phyloP scores from a whole-genome alignment of 2,113 vertebrate genomes.

The Calidris pugnax region DNA sequence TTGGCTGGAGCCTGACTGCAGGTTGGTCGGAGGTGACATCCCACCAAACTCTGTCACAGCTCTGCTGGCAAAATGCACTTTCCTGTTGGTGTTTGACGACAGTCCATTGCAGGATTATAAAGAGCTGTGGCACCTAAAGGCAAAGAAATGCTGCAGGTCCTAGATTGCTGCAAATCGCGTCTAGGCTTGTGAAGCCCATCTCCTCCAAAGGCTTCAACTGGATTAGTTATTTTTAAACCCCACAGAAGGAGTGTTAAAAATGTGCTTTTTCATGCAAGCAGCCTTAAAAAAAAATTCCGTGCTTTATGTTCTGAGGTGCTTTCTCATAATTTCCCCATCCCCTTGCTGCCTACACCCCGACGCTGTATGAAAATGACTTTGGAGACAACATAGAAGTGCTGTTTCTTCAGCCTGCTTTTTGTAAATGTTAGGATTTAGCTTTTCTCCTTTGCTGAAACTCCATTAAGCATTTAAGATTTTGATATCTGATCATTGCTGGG shows the following conservation, averaged over 20 bases:
- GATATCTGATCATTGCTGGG: not conserved
- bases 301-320: conserved; percentile 50
- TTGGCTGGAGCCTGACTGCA: not conserved
- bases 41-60: not conserved
- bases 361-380: conserved; percentile 47
- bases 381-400: conserved; percentile 57
- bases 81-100: not conserved
- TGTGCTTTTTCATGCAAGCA: conserved; percentile 62
- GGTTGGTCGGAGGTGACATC: not conserved
- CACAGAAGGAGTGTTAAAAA: conserved; percentile 71
- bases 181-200: conserved; percentile 12
- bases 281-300: not conserved
- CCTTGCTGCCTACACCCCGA: conserved; percentile 39
- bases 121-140: conserved; percentile 32
- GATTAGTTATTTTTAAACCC: conserved; percentile 63
- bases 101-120: conserved; percentile 21
- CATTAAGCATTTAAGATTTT: not conserved
- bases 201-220: conserved; percentile 32
- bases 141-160: conserved; percentile 16
- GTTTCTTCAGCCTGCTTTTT: conserved; percentile 42
- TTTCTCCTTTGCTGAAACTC: conserved; percentile 16
- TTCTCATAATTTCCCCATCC: conserved; percentile 49
- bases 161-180: conserved; percentile 26
- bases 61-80: not conserved
- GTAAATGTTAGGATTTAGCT: not conserved